These are phyloP conservation scores for Dexiosoma caninum DNA, from an alignment of 2,888 invertebrate species.

Conservation along the genomic window DNA sequence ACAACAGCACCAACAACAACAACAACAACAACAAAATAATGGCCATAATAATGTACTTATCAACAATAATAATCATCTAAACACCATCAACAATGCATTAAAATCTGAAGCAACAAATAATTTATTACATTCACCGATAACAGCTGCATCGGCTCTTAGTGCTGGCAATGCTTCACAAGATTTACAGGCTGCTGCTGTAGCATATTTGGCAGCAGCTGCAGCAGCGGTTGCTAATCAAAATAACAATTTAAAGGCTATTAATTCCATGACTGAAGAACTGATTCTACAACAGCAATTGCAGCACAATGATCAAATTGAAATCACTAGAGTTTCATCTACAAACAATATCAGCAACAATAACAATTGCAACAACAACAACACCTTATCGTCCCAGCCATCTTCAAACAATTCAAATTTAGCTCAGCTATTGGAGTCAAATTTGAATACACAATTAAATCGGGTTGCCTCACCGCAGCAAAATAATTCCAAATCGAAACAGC, in stretches of 20 bases:
- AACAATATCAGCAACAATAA: slow-evolving; percentile 15
- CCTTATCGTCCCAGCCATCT: slow-evolving; percentile 17
- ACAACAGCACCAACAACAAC: slow-evolving; percentile 60
- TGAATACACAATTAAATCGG: slow-evolving; percentile 7
- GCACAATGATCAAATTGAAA: slow-evolving; percentile 76
- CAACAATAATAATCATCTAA: slow-evolving; percentile 58
- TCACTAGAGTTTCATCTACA: slow-evolving; percentile 71
- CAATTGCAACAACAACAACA: slow-evolving; percentile 34
- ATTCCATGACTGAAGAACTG: slow-evolving; percentile 68
- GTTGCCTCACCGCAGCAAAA: slow-evolving; percentile 52
- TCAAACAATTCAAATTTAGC: slow-evolving; percentile 59
- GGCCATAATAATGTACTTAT: slow-evolving; percentile 58
- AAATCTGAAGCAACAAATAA: slow-evolving; percentile 65
- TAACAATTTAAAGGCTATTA: slow-evolving; percentile 48
- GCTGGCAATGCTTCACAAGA: slow-evolving; percentile 71
- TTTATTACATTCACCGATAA: slow-evolving; percentile 65
- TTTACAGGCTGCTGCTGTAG: slow-evolving; percentile 71
- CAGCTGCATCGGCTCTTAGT: slow-evolving; percentile 67
- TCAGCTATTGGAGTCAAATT: slow-evolving; percentile 62
- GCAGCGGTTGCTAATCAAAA: slow-evolving; percentile 67
- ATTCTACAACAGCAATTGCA: slow-evolving; percentile 69
- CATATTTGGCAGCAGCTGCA: slow-evolving; percentile 71
- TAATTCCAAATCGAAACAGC: slow-evolving; percentile 80
- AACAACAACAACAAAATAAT: slow-evolving; percentile 23
- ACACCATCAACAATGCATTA: slow-evolving; percentile 65